These are phyloP conservation scores for Triplophysa yarkandensis DNA, from an alignment of 2,797 vertebrate genomes.

Conservation along the genomic window DNA sequence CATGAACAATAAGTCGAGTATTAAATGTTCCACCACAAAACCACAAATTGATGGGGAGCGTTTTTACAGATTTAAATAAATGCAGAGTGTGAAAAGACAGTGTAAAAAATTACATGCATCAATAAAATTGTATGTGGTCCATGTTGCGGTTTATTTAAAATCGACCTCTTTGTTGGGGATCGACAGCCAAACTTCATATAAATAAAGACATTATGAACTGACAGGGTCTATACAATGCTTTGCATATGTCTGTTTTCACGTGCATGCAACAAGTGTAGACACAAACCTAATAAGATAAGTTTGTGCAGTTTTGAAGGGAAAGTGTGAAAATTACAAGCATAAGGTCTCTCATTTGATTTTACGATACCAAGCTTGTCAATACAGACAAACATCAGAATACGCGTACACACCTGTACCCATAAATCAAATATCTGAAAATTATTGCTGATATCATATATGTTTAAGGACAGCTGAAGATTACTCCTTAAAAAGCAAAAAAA, in stretches of 20 bases:
- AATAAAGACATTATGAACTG: not conserved
- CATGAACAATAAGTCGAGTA: not conserved
- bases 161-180: not conserved
- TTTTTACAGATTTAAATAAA: not conserved
- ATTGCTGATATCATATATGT: not conserved
- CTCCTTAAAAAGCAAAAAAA: too few species aligned
- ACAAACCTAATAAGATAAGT: constrained; percentile 20
- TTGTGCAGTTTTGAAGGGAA: constrained; percentile 22
- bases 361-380: constrained; percentile 13
- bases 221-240: not conserved
- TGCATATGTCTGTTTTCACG: constrained; percentile 15
- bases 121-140: not conserved
- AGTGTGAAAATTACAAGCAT: constrained; percentile 19
- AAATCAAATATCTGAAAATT: not conserved
- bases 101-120: not conserved
- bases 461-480: not conserved
- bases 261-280: not conserved
- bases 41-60: too few species aligned
- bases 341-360: not conserved
- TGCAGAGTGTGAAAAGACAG: not conserved
- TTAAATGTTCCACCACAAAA: too few species aligned
- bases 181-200: not conserved
- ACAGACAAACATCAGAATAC: not conserved
- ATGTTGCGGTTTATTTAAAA: too few species aligned
- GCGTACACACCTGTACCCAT: constrained; percentile 11